Conservation (phyloP, 2,797 vertebrate genomes). For the Cyclopterus lumpus region DNA sequence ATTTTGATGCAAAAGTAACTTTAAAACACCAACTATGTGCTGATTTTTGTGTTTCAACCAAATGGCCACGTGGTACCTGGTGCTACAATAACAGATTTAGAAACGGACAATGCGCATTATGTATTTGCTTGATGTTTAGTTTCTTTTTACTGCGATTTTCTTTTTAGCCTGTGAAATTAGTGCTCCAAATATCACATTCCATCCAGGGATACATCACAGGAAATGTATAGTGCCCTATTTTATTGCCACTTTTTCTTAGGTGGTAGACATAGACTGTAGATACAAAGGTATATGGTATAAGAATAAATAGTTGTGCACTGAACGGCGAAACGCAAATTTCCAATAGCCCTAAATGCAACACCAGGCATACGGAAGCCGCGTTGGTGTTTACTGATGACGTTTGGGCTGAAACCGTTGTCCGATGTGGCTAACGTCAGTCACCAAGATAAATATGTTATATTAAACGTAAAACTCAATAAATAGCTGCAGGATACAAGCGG, state of each 20-base stretch:
- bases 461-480: constrained; percentile 31
- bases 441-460: constrained; percentile 44
- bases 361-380: constrained; percentile 71
- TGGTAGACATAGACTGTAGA: not conserved
- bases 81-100: not conserved
- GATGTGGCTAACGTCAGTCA: constrained; percentile 60
- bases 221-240: fast-evolving
- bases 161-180: fast-evolving
- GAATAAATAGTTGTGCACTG: too few species aligned
- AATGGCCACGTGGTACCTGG: fast-evolving
- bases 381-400: constrained; percentile 81
- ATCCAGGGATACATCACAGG: not conserved
- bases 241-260: not conserved
- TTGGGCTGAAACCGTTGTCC: constrained; percentile 19
- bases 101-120: too few species aligned
- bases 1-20: not conserved
- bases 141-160: not conserved
- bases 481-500: constrained; percentile 14
- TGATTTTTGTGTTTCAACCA: not conserved
- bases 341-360: constrained; percentile 49
- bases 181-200: not conserved
- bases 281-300: not conserved
- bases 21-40: not conserved
- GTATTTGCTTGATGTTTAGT: not conserved
- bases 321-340: not conserved